phyloP scores from a whole-genome alignment of 2,113 vertebrate species.

The Mobula hypostoma region DNA sequence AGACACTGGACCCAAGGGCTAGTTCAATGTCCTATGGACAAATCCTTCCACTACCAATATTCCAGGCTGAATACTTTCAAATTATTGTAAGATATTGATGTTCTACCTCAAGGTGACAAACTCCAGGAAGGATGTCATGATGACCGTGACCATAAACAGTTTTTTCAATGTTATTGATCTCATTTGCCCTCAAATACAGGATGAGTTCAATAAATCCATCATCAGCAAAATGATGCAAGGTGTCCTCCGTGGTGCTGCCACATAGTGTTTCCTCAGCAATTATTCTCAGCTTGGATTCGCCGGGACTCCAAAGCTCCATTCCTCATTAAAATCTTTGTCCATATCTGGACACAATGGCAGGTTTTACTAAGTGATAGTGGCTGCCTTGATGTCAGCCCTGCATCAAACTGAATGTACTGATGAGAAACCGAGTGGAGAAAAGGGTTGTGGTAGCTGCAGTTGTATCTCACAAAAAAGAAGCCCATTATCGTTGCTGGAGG shows the following conservation, averaged over 20 bases:
- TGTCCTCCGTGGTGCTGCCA: neutral
- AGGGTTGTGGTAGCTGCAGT: too few relatives aligned
- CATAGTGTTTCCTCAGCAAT: neutral
- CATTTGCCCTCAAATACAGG: constrained; percentile 45
- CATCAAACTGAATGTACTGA: neutral
- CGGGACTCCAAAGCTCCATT: neutral
- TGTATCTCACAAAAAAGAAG: neutral
- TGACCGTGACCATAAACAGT: neutral
- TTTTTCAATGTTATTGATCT: constrained; percentile 61
- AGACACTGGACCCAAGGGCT: too few relatives aligned
- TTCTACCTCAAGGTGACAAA: constrained; percentile 54
- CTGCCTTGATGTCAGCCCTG: neutral
- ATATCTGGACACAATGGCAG: neutral
- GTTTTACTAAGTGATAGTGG: neutral
- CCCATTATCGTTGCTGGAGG: neutral
- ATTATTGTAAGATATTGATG: constrained; percentile 72
- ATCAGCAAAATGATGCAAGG: neutral
- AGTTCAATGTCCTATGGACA: constrained; percentile 13
- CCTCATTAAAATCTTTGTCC: neutral
- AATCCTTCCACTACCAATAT: constrained; percentile 57
- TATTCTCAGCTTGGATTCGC: neutral
- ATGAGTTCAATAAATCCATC: neutral
- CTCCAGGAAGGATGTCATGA: constrained; percentile 58
- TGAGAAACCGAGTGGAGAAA: neutral
- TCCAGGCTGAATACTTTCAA: constrained; percentile 75